Conservation (phyloP, 2,888 invertebrate genomes). For the Notodonta dromedarius region DNA sequence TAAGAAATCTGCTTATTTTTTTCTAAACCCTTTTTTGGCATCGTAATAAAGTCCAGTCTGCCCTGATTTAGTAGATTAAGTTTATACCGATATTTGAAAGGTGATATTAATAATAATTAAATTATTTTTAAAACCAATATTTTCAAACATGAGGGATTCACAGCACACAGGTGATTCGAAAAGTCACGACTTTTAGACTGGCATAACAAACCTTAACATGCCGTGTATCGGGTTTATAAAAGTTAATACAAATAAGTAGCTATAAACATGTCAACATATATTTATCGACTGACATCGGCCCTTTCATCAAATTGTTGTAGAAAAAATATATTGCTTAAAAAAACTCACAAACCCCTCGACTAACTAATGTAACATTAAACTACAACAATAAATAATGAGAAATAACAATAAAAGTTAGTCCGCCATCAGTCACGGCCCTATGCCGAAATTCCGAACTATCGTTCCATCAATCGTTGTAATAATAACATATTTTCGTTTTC, state of each 20-base stretch:
- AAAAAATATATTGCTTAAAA: neutral
- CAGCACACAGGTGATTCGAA: too few species aligned
- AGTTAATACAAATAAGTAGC: neutral
- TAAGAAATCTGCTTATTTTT: too few species aligned
- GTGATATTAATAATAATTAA: too few species aligned
- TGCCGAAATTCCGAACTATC: constrained; percentile 31
- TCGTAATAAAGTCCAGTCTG: too few species aligned
- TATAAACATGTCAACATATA: neutral
- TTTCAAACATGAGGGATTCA: too few species aligned
- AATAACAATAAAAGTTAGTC: constrained; percentile 36
- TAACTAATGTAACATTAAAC: constrained; percentile 38
- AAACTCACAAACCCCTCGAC: constrained; percentile 4
- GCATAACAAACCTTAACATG: too few species aligned
- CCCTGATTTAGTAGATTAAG: too few species aligned
- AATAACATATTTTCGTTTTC: constrained; percentile 55
- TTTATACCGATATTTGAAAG: too few species aligned
- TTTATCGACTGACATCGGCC: neutral
- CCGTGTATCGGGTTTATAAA: too few species aligned
- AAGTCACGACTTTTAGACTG: too few species aligned
- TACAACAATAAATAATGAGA: constrained; percentile 38
- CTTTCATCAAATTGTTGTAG: neutral
- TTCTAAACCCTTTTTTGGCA: too few species aligned
- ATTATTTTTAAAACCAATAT: too few species aligned
- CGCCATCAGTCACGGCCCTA: constrained; percentile 41
- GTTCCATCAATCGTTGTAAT: constrained; percentile 58